Base-by-base conservation (phyloP, 2,113 vertebrate genomes). In the Chlamydotis undulata region DNA sequence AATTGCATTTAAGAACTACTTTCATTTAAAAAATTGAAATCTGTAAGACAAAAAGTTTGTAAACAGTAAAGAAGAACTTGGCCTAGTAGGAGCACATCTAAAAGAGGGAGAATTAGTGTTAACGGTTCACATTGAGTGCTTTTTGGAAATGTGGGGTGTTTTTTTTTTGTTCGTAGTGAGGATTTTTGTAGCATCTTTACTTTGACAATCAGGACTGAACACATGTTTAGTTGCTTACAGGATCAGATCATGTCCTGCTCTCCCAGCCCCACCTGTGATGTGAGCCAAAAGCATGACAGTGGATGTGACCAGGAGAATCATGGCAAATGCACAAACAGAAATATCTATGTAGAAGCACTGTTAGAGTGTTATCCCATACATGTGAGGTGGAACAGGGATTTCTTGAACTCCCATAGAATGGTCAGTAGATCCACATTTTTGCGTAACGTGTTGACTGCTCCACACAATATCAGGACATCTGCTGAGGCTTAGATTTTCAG, bases 361-460 rank as follows among this genome's bases (percentile, higher is more conserved):
- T 35, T 55, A 49, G 15, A 0, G 0, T n/a, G 24, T 37, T 55
- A 28, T 43, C 7, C 7, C 24, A 50, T 22, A 31, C 3, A 17
- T 60, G 7, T 70, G 53, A 37, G 25, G 19, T 50, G 21, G 17
- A 70, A 75, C 4, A 26, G 12, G 13, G 4, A 39, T 50, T 61
- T 70, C 19, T 23, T 86, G 33, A 71, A 45, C 52, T 6, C 8
- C 9, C 2, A 1, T 10, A 18, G 19, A 61, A 59, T 12, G 12
- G 28, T 17, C 5, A 39, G 52, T 15, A 56, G 22, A 60, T 16
- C 14, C 10, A 50, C 16, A 31, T 57, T 59, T 59, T 55, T 64
- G 21, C 19, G 24, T 28, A 59, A 11, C 1, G 1, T 7, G 13
- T 22, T 57, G 22, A 12, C 25, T 81, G 17, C 11, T 13, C 10